Evolutionary conservation across 2,797 vertebrate species (phyloP).

Genomic region (Chaetodon trifasciatus): DNA sequence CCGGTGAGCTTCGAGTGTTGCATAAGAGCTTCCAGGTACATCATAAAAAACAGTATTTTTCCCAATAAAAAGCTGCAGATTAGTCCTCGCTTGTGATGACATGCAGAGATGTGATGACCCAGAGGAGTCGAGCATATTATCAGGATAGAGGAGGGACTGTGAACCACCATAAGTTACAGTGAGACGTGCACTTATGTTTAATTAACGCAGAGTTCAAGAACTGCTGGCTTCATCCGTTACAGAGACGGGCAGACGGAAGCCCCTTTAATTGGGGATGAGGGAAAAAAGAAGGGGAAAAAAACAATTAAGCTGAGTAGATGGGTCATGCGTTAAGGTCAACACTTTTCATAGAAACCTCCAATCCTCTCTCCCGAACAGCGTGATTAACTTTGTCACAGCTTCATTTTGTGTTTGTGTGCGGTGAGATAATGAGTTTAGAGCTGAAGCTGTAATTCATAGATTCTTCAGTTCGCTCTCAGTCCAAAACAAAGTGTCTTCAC

Average conservation of each 20-base stretch:
- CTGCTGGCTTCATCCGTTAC: conserved; percentile 71
- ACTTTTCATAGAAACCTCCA: conserved; percentile 70
- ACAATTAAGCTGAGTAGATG: conserved; percentile 69
- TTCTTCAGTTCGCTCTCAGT: conserved; percentile 56
- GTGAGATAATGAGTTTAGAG: conserved; percentile 79
- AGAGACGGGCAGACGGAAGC: conserved; percentile 66
- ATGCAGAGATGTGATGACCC: conserved; percentile 44
- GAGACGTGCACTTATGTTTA: conserved; percentile 80
- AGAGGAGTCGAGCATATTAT: conserved; percentile 63
- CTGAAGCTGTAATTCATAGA: conserved; percentile 66
- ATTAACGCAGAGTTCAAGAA: conserved; percentile 81
- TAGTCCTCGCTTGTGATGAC: conserved; percentile 55
- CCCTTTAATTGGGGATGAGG: conserved; percentile 78
- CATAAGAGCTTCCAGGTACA: conserved; percentile 54
- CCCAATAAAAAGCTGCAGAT: conserved; percentile 35
- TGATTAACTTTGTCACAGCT: conserved; percentile 77
- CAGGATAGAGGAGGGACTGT: conserved; percentile 42
- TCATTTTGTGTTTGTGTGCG: conserved; percentile 67
- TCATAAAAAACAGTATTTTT: conserved; percentile 45
- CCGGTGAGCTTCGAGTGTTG: conserved; percentile 56
- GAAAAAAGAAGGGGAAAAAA: conserved; percentile 35
- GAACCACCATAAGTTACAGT: conserved; percentile 58
- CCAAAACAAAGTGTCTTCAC: conserved; percentile 39
- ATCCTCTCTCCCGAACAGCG: conserved; percentile 49
- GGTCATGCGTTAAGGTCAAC: conserved; percentile 78